phyloP scores from a whole-genome alignment of 2,797 vertebrate genomes.

The Vireo griseus region DNA sequence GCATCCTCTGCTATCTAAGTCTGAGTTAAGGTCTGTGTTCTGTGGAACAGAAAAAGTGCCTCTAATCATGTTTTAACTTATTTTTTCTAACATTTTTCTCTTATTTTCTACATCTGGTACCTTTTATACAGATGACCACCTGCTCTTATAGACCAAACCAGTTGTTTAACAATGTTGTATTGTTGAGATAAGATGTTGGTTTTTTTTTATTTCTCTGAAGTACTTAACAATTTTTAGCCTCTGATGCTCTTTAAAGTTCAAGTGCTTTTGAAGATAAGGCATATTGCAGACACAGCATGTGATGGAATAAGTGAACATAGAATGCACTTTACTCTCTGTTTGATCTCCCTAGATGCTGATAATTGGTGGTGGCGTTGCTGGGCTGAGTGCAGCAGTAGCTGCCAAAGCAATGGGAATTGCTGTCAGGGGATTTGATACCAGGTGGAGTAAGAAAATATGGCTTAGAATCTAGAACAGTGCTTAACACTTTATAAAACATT shows the following conservation, averaged over 20 bases:
- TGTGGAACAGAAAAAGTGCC: background rate
- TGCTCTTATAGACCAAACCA: background rate
- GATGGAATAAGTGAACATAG: conserved; percentile 8
- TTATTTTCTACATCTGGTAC: background rate
- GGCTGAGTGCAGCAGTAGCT: conserved; percentile 81
- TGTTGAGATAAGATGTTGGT: background rate
- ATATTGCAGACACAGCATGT: background rate
- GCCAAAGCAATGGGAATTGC: conserved; percentile 84
- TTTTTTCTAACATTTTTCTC: background rate
- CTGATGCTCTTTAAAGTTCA: conserved; percentile 1
- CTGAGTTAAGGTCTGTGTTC: background rate
- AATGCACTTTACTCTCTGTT: conserved; percentile 19
- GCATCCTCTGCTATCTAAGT: background rate
- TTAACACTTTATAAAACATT: background rate
- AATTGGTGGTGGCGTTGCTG: conserved; percentile 81
- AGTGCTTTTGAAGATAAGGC: conserved; percentile 55
- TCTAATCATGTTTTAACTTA: background rate
- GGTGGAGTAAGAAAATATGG: conserved; percentile 57
- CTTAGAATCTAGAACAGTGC: background rate
- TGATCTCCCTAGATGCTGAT: conserved; percentile 74
- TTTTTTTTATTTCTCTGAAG: background rate
- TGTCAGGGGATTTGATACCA: conserved; percentile 81
- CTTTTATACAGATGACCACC: background rate
- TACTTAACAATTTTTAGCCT: background rate
- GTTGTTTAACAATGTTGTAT: background rate